phyloP scores from a whole-genome alignment of 2,113 vertebrate species.

The Merops nubicus region DNA sequence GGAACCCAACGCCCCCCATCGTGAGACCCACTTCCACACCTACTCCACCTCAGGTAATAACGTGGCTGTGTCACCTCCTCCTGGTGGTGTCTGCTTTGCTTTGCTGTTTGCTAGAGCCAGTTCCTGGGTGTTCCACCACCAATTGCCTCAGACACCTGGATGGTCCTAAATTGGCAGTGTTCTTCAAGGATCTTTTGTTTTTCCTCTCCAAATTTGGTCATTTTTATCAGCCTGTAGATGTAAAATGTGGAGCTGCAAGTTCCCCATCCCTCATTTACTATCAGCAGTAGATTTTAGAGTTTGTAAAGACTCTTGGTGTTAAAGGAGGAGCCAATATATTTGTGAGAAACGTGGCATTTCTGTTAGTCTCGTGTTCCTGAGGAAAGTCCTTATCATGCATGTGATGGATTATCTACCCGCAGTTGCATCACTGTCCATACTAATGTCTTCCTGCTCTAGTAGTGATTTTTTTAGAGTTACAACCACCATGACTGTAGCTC shows the following conservation, averaged over 20 bases:
- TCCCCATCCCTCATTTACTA: background rate
- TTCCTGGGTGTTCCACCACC: background rate
- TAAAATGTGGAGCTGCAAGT: background rate
- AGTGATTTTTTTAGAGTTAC: background rate
- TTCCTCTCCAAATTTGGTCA: background rate
- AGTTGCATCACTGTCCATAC: background rate
- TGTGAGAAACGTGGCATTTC: background rate
- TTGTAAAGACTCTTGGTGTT: background rate
- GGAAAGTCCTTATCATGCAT: background rate
- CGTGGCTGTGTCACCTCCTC: rapidly evolving
- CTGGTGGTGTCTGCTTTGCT: background rate
- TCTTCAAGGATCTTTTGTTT: background rate
- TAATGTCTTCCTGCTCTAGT: background rate
- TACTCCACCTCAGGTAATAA: slow-evolving; percentile 91
- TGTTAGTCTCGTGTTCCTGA: background rate
- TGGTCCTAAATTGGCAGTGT: background rate
- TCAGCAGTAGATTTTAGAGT: background rate
- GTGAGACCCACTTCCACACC: slow-evolving; percentile 88
- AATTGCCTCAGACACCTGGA: background rate
- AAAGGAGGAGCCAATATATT: background rate
- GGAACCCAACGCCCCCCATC: slow-evolving; percentile 92
- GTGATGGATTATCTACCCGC: background rate
- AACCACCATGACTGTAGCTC: background rate
- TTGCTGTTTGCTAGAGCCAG: background rate
- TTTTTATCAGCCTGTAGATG: background rate